phyloP scores from a whole-genome alignment of 2,797 vertebrate genomes.

The Syngnathus rostellatus region DNA sequence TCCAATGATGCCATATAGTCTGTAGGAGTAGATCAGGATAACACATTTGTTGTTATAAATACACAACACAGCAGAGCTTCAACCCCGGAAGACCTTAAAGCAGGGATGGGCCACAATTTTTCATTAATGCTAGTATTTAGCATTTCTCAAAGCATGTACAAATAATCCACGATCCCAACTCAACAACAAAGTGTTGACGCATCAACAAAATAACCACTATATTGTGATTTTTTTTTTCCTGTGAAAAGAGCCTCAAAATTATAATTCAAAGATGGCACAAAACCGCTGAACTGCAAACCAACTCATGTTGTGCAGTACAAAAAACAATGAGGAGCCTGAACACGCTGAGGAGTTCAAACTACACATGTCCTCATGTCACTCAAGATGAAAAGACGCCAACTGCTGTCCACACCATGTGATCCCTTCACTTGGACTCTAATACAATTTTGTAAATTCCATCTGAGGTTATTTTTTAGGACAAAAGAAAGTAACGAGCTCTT shows the following conservation, averaged over 20 bases:
- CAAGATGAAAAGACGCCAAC: neutral
- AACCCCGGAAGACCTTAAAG: too few species aligned
- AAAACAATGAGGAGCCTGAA: conserved; percentile 27
- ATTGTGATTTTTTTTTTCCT: too few species aligned
- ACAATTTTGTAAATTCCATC: conserved; percentile 16
- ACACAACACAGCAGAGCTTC: neutral
- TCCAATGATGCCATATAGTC: neutral
- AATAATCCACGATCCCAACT: too few species aligned
- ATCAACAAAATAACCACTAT: too few species aligned
- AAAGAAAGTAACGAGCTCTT: conserved; percentile 27
- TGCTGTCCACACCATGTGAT: neutral
- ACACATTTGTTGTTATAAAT: neutral
- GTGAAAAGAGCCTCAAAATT: too few species aligned
- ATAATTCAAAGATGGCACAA: neutral
- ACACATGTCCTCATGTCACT: neutral
- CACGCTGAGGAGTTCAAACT: conserved; percentile 7
- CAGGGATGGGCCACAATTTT: too few species aligned
- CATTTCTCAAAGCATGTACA: too few species aligned
- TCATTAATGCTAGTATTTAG: too few species aligned
- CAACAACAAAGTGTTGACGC: too few species aligned
- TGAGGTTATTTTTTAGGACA: conserved; percentile 20
- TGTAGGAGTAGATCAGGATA: neutral
- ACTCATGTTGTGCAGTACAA: neutral
- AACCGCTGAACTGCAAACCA: too few species aligned
- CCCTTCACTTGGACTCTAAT: conserved; percentile 12